Evolutionary conservation across 1,140 invertebrate species (phyloP).

Genomic region (Odontomachus brunneus): DNA sequence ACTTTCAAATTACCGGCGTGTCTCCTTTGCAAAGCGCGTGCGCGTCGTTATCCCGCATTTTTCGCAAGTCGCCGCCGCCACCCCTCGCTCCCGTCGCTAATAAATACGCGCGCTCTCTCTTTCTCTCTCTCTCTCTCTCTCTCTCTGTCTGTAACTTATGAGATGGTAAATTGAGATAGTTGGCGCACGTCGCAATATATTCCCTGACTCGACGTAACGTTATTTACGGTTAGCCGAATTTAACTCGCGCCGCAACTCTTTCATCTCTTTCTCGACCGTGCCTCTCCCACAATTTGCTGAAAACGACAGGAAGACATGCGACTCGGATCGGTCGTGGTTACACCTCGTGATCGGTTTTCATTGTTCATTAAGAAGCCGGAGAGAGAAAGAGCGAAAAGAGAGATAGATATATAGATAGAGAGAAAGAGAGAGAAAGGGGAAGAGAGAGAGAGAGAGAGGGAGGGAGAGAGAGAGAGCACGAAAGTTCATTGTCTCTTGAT

Average conservation of each 20-base stretch:
- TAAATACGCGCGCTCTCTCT: too few species aligned
- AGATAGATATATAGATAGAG: background rate
- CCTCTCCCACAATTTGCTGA: conserved; percentile 12
- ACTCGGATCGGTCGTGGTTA: conserved; percentile 1
- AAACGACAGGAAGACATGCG: conserved; percentile 12
- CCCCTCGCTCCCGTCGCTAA: conserved; percentile 21
- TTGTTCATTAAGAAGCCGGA: background rate
- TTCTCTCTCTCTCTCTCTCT: too few species aligned
- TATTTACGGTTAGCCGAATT: conserved; percentile 37
- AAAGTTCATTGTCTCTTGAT: conserved; percentile 48
- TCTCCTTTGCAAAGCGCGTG: conserved; percentile 27
- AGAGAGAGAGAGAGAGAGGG: background rate
- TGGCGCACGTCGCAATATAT: conserved; percentile 11
- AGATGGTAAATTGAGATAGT: conserved; percentile 46
- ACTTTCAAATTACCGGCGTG: background rate
- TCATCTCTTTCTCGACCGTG: background rate
- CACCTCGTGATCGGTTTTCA: background rate
- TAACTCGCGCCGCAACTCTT: conserved; percentile 21
- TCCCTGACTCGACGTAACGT: conserved; percentile 11
- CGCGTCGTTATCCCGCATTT: conserved; percentile 53
- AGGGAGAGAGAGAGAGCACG: background rate
- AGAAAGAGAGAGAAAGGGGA: background rate
- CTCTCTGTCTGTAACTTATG: conserved; percentile 54
- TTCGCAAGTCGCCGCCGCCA: background rate
- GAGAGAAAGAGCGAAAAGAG: background rate